Evolutionary conservation across 2,888 invertebrate species (phyloP).

Genomic region (Lasioglossum lativentre): DNA sequence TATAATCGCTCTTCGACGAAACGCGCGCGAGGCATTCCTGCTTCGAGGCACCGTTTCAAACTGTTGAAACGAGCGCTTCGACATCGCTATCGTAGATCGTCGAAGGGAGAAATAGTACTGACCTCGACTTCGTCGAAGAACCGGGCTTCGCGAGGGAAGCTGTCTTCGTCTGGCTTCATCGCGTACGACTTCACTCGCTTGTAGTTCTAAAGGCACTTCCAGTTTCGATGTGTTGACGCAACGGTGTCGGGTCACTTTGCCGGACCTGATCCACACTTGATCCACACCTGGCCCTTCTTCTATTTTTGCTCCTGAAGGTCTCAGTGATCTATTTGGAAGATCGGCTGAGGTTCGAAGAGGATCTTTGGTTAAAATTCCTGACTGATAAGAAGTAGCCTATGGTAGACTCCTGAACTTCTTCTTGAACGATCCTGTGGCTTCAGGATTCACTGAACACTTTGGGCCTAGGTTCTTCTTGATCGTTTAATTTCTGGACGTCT

Average conservation of each 20-base stretch:
- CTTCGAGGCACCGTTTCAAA: background rate
- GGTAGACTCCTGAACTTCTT: background rate
- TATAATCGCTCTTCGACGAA: background rate
- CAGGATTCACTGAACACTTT: background rate
- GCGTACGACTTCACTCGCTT: background rate
- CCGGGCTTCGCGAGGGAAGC: slow-evolving; percentile 23
- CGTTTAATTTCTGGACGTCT: background rate
- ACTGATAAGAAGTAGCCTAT: too few relatives aligned
- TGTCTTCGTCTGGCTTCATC: slow-evolving; percentile 30
- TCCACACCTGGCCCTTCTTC: background rate
- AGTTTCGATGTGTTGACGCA: background rate
- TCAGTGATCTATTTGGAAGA: background rate
- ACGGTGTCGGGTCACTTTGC: background rate
- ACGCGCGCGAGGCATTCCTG: background rate
- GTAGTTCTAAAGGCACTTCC: background rate
- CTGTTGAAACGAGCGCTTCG: background rate
- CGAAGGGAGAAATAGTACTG: background rate
- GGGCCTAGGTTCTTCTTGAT: too few relatives aligned
- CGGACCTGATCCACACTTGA: background rate
- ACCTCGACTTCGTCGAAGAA: slow-evolving; percentile 35
- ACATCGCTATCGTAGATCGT: background rate
- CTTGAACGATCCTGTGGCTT: background rate
- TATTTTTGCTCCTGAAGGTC: background rate
- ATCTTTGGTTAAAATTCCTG: background rate
- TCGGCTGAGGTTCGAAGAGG: background rate